A percentile compares a stretch with the other conserved stretches of the same genome.
Evolutionary conservation across 2,113 vertebrate species (phyloP).

Genomic region (Chaetops frenatus): DNA sequence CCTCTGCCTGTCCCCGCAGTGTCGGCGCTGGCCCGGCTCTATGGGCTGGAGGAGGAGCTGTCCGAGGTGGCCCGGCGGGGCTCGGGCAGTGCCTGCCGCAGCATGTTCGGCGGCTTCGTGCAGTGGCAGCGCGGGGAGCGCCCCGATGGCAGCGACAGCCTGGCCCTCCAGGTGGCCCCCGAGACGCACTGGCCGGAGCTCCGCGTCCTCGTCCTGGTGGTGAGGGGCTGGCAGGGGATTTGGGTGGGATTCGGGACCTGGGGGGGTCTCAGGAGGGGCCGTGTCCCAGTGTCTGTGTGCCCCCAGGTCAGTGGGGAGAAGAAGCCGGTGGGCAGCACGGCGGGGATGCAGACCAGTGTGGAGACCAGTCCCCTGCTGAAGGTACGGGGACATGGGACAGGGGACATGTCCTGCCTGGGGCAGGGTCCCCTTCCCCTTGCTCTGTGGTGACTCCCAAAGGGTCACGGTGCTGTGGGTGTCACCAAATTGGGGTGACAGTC

Average conservation of each 20-base stretch:
- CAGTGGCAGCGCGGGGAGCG: slow-evolving; percentile 86
- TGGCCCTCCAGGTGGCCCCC: slow-evolving; percentile 83
- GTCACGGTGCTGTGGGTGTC: rapidly evolving
- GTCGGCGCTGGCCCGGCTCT: slow-evolving; percentile 53
- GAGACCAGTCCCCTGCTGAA: slow-evolving; percentile 85
- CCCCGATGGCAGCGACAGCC: slow-evolving; percentile 86
- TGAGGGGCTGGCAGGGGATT: slow-evolving; percentile 55
- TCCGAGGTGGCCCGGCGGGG: slow-evolving; percentile 88
- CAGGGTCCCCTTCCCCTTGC: neutral
- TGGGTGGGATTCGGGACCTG: rapidly evolving
- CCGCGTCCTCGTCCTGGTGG: slow-evolving; percentile 87
- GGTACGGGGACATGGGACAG: slow-evolving; percentile 26
- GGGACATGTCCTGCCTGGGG: rapidly evolving
- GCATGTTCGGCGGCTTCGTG: slow-evolving; percentile 90
- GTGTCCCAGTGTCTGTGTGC: neutral
- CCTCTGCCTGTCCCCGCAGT: neutral
- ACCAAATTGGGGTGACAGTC: rapidly evolving
- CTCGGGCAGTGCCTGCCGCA: slow-evolving; percentile 92
- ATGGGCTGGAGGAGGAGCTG: slow-evolving; percentile 83
- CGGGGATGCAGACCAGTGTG: slow-evolving; percentile 91
- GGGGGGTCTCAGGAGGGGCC: neutral
- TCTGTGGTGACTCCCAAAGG: neutral
- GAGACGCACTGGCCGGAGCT: slow-evolving; percentile 91
- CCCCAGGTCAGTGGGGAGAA: slow-evolving; percentile 82
- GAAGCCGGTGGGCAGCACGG: slow-evolving; percentile 84